A percentile compares a stretch with the other conserved stretches of the same genome.
Conservation (phyloP, 1,140 invertebrate species). For the Alviniconcha marisindica region DNA sequence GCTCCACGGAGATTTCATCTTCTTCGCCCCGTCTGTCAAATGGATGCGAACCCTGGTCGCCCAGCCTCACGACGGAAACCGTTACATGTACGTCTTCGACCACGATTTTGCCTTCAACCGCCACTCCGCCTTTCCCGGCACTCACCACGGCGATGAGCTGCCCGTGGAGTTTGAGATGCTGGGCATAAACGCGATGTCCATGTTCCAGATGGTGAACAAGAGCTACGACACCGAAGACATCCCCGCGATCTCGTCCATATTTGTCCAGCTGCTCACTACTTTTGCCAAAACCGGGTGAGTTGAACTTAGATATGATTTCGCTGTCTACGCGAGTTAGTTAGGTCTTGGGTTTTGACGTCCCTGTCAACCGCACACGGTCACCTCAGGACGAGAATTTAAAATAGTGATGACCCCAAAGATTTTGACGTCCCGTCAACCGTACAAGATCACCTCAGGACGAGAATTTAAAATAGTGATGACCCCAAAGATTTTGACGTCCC, state of each 20-base stretch:
- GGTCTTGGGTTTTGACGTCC: too few species aligned
- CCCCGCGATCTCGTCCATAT: not conserved
- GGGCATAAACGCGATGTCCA: not conserved
- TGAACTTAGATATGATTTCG: too few species aligned
- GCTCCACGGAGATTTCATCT: too few species aligned
- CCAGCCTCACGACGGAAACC: not conserved
- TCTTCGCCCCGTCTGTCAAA: too few species aligned
- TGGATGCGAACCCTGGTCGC: not conserved
- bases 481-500: too few species aligned
- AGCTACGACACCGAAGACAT: not conserved
- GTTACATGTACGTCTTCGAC: constrained; percentile 15
- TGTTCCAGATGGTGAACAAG: not conserved
- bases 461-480: too few species aligned
- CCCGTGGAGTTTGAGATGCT: not conserved
- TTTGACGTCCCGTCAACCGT: too few species aligned
- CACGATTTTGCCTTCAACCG: constrained; percentile 4
- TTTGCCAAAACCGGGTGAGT: constrained; percentile 11
- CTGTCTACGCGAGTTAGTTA: too few species aligned
- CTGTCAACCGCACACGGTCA: too few species aligned
- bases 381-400: too few species aligned
- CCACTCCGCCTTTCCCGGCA: not conserved
- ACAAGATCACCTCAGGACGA: too few species aligned
- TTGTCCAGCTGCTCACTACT: not conserved
- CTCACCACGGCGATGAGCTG: not conserved
- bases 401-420: too few species aligned